Percentiles rank a stretch among this genome's conserved stretches.
Evolutionary conservation across 2,888 invertebrate genomes (phyloP).

Genomic region (Dilophus febrilis): DNA sequence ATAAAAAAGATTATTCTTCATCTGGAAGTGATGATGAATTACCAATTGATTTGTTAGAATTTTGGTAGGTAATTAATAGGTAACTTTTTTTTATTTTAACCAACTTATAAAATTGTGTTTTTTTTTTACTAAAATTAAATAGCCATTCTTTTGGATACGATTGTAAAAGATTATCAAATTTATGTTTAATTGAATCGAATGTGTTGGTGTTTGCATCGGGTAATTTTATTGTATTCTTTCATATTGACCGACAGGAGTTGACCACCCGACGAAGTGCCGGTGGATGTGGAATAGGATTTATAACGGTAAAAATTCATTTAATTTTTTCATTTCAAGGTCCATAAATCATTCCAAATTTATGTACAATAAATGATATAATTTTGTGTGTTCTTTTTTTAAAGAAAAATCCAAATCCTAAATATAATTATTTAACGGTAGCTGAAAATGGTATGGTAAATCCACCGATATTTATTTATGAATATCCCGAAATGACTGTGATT

Average conservation of each 20-base stretch:
- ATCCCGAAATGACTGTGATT: conserved; percentile 61
- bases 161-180: conserved; percentile 61
- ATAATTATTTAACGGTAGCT: conserved; percentile 61
- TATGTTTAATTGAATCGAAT: conserved; percentile 56
- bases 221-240: conserved; percentile 60
- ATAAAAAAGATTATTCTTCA: no score
- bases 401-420: conserved; percentile 43
- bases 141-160: conserved; percentile 81
- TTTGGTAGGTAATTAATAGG: not conserved
- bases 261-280: conserved; percentile 56
- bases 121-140: conserved; percentile 13
- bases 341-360: no score
- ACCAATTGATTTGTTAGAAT: not conserved
- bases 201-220: conserved; percentile 67
- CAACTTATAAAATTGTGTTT: conserved; percentile 1
- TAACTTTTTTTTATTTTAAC: no score
- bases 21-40: no score
- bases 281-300: conserved; percentile 66
- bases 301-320: conserved; percentile 38
- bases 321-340: no score
- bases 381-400: conserved; percentile 17
- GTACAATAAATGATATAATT: not conserved
- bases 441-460: conserved; percentile 55
- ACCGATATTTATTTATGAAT: conserved; percentile 64
- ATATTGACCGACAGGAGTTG: conserved; percentile 44